These are phyloP conservation scores for Scatophagus argus DNA, from an alignment of 2,113 vertebrate species.

Conservation along the genomic window DNA sequence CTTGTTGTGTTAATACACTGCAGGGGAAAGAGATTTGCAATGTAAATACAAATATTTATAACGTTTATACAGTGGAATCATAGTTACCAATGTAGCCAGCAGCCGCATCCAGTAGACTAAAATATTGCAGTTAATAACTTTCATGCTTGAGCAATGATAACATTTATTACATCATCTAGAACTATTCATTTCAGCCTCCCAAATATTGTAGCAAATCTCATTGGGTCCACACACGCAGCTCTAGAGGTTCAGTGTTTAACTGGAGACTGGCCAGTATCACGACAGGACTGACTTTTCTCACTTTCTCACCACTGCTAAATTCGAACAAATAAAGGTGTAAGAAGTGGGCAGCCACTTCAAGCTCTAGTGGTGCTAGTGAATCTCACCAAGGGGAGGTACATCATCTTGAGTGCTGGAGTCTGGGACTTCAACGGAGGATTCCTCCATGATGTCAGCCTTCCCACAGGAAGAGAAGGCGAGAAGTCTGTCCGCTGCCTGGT, in stretches of 20 bases:
- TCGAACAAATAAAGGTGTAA: not conserved
- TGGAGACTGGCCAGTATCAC: not conserved
- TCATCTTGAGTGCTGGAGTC: slow-evolving; percentile 84
- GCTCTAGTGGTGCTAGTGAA: too few relatives aligned
- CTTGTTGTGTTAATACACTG: too few relatives aligned
- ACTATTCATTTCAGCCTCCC: not conserved
- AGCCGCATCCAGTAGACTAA: too few relatives aligned
- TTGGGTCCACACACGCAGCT: not conserved
- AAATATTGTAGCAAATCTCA: not conserved
- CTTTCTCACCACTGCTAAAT: not conserved
- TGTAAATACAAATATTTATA: not conserved
- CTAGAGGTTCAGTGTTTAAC: not conserved
- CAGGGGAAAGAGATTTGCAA: not conserved
- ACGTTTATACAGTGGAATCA: not conserved
- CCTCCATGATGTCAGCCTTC: slow-evolving; percentile 89
- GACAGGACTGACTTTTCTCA: not conserved
- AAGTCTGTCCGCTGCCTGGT: slow-evolving; percentile 82
- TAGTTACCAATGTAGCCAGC: too few relatives aligned
- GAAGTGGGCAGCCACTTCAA: not conserved
- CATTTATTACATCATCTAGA: not conserved
- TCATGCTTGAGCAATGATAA: not conserved
- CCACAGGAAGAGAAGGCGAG: slow-evolving; percentile 81
- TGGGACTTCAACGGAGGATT: slow-evolving; percentile 85
- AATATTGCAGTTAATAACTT: too few relatives aligned
- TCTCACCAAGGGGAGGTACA: slow-evolving; percentile 85